Evolutionary conservation across 2,797 vertebrate species (phyloP).

Genomic region (Melanotaenia nigrans): DNA sequence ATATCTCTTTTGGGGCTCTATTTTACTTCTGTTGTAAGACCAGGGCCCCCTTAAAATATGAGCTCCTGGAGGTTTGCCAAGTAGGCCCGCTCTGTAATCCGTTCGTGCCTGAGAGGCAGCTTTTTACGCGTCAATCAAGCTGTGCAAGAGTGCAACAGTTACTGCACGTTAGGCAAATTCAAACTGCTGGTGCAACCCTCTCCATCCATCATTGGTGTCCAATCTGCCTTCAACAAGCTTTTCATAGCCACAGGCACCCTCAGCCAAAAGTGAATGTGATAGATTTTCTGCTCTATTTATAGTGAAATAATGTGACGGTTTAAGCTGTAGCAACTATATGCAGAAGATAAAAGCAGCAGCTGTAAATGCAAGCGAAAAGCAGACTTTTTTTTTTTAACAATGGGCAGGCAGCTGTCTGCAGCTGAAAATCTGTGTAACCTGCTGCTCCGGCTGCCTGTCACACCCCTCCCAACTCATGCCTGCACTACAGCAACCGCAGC

Average conservation of each 20-base stretch:
- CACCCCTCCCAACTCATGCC: constrained; percentile 67
- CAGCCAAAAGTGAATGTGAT: constrained; percentile 59
- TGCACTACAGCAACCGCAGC: constrained; percentile 39
- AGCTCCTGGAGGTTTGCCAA: constrained; percentile 1
- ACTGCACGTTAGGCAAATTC: constrained; percentile 24
- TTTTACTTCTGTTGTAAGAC: constrained; percentile 1
- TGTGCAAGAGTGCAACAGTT: constrained; percentile 12
- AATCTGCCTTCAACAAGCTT: constrained; percentile 48
- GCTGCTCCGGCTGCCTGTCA: constrained; percentile 67
- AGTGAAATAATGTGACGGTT: constrained; percentile 38
- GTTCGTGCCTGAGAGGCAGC: constrained; percentile 14
- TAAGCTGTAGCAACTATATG: constrained; percentile 16
- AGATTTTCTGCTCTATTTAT: constrained; percentile 64
- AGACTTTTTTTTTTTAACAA: constrained; percentile 53
- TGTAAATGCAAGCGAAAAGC: constrained; percentile 17
- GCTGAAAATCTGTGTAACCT: constrained; percentile 53
- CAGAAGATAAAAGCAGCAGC: not conserved
- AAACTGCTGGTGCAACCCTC: constrained; percentile 33
- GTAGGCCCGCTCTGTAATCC: constrained; percentile 7
- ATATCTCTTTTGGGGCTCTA: no score
- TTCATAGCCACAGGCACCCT: constrained; percentile 42
- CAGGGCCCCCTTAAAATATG: not conserved
- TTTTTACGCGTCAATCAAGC: constrained; percentile 11
- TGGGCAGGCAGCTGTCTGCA: constrained; percentile 31
- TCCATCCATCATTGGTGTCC: constrained; percentile 38